These are phyloP conservation scores for Neomicropteryx cornuta DNA, from an alignment of 1,140 invertebrate species.

Conservation along the genomic window DNA sequence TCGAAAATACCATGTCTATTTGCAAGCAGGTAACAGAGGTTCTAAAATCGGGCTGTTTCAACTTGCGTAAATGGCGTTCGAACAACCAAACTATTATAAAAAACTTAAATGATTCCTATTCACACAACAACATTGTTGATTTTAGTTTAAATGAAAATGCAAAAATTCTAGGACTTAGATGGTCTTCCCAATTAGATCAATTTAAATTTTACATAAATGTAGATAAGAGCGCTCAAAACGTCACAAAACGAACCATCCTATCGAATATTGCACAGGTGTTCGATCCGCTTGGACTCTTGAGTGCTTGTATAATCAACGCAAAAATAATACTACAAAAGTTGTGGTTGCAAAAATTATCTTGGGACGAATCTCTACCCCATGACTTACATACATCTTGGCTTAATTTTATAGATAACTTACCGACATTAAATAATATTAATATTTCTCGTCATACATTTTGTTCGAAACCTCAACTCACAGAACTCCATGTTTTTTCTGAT, in stretches of 20 bases:
- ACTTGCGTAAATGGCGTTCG: constrained; percentile 20
- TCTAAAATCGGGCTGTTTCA: constrained; percentile 11
- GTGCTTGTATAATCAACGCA: constrained; percentile 14
- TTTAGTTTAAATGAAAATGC: constrained; percentile 6
- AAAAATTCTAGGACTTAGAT: constrained; percentile 18
- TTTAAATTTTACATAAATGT: constrained; percentile 13
- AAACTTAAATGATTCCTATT: not conserved
- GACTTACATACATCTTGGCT: constrained; percentile 9
- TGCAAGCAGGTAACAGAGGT: constrained; percentile 14
- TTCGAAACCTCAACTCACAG: not conserved
- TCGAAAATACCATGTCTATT: constrained; percentile 11
- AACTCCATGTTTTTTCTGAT: not conserved
- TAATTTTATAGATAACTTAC: constrained; percentile 5
- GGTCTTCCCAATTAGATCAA: constrained; percentile 13
- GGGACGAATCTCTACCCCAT: constrained; percentile 15
- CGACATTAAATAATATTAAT: constrained; percentile 1
- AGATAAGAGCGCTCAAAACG: not conserved
- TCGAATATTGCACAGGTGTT: constrained; percentile 20
- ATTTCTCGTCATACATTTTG: constrained; percentile 7
- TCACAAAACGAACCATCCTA: constrained; percentile 26
- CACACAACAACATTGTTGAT: constrained; percentile 6
- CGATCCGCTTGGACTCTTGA: constrained; percentile 28
- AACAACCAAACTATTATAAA: constrained; percentile 7
- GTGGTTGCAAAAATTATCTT: constrained; percentile 18
- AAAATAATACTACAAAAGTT: constrained; percentile 24